phyloP scores from a whole-genome alignment of 2,113 vertebrate genomes.

The Pseudorectes ferrugineus region DNA sequence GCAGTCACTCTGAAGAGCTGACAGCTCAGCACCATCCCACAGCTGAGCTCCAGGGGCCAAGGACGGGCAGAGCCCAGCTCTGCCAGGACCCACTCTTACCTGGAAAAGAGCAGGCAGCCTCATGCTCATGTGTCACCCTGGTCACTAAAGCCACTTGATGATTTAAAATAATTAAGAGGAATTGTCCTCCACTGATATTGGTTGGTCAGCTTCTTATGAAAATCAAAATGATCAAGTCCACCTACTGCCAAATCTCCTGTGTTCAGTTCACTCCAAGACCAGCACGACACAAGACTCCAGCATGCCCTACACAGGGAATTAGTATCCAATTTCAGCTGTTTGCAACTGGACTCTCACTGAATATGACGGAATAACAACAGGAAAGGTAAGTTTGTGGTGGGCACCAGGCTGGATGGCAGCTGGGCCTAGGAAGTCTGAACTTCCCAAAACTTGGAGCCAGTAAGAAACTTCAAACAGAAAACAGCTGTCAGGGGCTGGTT shows the following conservation, averaged over 20 bases:
- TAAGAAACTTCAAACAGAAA: neutral
- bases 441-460: neutral
- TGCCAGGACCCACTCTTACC: neutral
- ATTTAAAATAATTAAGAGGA: neutral
- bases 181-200: accelerated
- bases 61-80: neutral
- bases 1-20: accelerated
- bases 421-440: neutral
- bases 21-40: neutral
- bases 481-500: neutral
- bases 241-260: neutral
- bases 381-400: neutral
- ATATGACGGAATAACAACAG: accelerated
- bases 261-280: neutral
- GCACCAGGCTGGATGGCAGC: neutral
- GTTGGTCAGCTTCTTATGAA: neutral
- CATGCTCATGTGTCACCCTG: accelerated
- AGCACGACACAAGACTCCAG: neutral
- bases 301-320: neutral
- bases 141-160: neutral
- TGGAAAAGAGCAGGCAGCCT: neutral
- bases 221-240: neutral
- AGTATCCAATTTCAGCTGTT: neutral
- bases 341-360: neutral
- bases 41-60: neutral